Base-by-base conservation (phyloP, 2,888 invertebrate genomes). In the Acanthopleura granulata region DNA sequence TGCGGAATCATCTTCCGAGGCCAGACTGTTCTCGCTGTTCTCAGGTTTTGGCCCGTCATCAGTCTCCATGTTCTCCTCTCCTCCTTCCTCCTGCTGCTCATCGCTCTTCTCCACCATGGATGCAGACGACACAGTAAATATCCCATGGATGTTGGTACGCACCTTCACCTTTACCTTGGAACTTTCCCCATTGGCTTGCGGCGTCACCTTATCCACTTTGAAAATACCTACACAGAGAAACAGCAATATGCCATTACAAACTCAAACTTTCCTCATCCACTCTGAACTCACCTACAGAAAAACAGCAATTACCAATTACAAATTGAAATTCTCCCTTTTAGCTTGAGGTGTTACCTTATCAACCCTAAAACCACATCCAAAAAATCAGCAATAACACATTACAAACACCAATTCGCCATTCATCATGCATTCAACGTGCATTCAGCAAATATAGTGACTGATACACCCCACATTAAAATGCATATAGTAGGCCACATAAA, bases 91-190 rank as follows among this genome's bases (percentile, higher is more conserved):
- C 1, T 81, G 82, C 18, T 81, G 84, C 12, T 83, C 86, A 69
- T 90, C 89, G 70, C 85, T 75, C 79, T 88, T 87, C 77, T 91
- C 90, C 70, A 89, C 83, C 86, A 89, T 80, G 50, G 95, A 94
- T 6, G 99, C 99, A 74, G 95, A 95, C 16, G 95, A 94, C 30
- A 99, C 94, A 16, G 94, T 93, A 88, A 99, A 94, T 78, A 98
- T 94, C 73, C 99, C 99, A 90, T 99, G 95, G 72, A 95, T 93
- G 92, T 98, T 98, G 74, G 99, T 93, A 84, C 98, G 93, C 11
- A 97, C 96, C 92, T 98, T 99, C 6, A 99, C 95, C 91, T 98
- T 98, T 0, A 99, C 95, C 91, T 97, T 98, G 80, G 96, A 95
- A n/a, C 95, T 94, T 86, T 97, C 97, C 49, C 97, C 97, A 79